Evolutionary conservation across 1,140 invertebrate species (phyloP).

Genomic region (Limonius californicus): DNA sequence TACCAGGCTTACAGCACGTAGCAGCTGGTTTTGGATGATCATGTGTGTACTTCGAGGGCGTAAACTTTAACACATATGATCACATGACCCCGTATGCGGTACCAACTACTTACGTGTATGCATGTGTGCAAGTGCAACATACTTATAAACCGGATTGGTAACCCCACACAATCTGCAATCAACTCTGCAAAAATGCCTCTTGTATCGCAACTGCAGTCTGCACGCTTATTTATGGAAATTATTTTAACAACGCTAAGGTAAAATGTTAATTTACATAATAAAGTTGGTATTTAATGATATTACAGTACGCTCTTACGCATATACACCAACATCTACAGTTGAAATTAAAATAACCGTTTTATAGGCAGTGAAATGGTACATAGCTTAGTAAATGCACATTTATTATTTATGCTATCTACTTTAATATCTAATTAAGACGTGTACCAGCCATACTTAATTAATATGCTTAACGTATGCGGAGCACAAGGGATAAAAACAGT

Average conservation of each 20-base stretch:
- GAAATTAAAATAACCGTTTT: no score
- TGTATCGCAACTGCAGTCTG: not conserved
- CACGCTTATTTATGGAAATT: conserved; percentile 2
- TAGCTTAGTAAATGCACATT: no score
- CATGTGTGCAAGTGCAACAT: conserved; percentile 7
- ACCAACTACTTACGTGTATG: not conserved
- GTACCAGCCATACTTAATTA: no score
- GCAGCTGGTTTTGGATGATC: not conserved
- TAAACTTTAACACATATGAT: conserved; percentile 10
- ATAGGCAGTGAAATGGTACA: no score
- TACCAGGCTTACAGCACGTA: conserved; percentile 34
- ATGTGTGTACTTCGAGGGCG: conserved; percentile 21
- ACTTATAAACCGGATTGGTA: conserved; percentile 25
- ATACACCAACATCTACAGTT: no score
- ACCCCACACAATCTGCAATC: conserved; percentile 12
- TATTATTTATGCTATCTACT: no score
- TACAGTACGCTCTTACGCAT: no score
- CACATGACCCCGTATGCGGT: not conserved
- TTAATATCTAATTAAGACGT: no score
- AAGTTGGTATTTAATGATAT: conserved; percentile 7
- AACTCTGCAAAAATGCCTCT: not conserved
- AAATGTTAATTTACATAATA: conserved; percentile 10
- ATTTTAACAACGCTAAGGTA: not conserved
- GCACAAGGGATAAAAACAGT: no score
- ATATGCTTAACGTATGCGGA: not conserved